Base-by-base conservation (phyloP, 2,888 invertebrate species). In the Parasteatoda lunata region DNA sequence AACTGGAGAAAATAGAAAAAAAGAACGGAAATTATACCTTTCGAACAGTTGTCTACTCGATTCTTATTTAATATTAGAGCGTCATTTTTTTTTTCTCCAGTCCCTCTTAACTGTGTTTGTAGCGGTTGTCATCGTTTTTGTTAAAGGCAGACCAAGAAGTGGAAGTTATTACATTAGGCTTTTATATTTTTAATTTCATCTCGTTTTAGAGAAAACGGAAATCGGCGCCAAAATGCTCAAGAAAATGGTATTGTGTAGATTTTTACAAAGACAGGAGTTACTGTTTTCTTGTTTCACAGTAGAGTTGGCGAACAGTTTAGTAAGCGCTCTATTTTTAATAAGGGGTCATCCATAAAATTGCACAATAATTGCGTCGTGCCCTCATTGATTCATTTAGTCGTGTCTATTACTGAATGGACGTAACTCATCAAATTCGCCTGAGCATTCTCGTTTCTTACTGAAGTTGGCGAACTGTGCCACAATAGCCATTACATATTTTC, bases 21-120 rank as follows among this genome's bases (percentile, higher is more conserved):
- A 54, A 64, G 72, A 86, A 72, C 85, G 85, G 85, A 86, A 86
- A 86, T 86, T 86, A 86, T 86, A 81, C 85, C 85, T 86, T 72
- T 72, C 64, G 79, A 49, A 52, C 71, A 59, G 78, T 47, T 45
- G 48, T 49, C 73, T 81, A 51, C 80, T 65, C 70, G 69, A 70
- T 65, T 71, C 80, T 86, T 86, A 86, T 86, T 86, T 86, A 86
- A 86, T 86, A 86, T 86, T 77, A n/a, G 59, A 65, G 49, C 49
- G 64, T n/a, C n/a, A 59, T 59, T 59, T 59, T 59, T 54, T 54
- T 59, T n/a, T 59, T 59, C n/a, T 59, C 59, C 59, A 13, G n/a
- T n/a, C 30, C 68, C 5, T 30, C 48, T 47, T 48, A 48, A 49
- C 8, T 49, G 49, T 81, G 73, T 75, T 81, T 81, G 59, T 48